Percentiles rank a stretch among this genome's conserved stretches.
Evolutionary conservation across 1,140 invertebrate genomes (phyloP).

Genomic region (Drosophila parabipectinata): DNA sequence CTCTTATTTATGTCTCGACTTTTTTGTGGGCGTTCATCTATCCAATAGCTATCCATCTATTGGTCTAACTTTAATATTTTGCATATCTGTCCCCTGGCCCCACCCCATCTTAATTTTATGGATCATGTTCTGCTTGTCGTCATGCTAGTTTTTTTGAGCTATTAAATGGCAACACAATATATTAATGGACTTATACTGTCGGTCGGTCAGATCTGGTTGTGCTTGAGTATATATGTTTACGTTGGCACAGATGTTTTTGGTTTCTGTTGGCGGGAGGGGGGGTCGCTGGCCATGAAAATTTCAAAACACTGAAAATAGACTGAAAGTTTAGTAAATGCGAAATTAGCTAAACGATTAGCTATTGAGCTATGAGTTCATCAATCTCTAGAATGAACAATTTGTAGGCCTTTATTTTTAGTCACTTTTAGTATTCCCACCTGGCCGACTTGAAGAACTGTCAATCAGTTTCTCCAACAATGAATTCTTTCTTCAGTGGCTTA

Average conservation of each 20-base stretch:
- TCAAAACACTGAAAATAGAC: slow-evolving; percentile 17
- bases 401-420: neutral
- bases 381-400: slow-evolving; percentile 11
- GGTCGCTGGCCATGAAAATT: slow-evolving; percentile 31
- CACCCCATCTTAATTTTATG: slow-evolving; percentile 27
- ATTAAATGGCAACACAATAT: slow-evolving; percentile 45
- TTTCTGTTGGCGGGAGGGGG: too few relatives aligned
- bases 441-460: slow-evolving; percentile 19
- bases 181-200: slow-evolving; percentile 55
- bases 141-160: slow-evolving; percentile 23
- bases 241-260: slow-evolving; percentile 39
- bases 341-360: slow-evolving; percentile 26
- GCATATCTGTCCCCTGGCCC: slow-evolving; percentile 46
- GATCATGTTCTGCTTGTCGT: slow-evolving; percentile 39
- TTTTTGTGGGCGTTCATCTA: slow-evolving; percentile 53
- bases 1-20: slow-evolving; percentile 44
- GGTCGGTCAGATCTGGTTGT: too few relatives aligned
- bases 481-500: slow-evolving; percentile 25
- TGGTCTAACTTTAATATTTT: slow-evolving; percentile 41
- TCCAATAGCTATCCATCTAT: slow-evolving; percentile 22
- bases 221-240: slow-evolving; percentile 27
- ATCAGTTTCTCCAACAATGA: slow-evolving; percentile 19
- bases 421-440: neutral
- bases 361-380: slow-evolving; percentile 33
- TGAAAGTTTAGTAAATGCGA: slow-evolving; percentile 32